A percentile compares a stretch with the other conserved stretches of the same genome.
phyloP scores from a whole-genome alignment of 2,113 vertebrate genomes.

The Atrichornis clamosus region DNA sequence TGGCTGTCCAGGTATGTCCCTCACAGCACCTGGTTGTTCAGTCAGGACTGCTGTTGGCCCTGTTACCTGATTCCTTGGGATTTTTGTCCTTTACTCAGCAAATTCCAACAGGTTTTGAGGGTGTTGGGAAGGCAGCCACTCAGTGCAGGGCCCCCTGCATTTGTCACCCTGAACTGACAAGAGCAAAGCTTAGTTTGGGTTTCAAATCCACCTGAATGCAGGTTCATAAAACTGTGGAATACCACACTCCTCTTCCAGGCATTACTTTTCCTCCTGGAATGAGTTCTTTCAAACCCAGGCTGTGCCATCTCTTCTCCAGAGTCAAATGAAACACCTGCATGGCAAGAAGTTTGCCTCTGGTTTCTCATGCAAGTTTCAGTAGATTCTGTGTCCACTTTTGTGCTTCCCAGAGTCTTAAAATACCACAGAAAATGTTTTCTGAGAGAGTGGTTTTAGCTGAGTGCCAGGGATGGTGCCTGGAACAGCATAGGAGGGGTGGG shows the following conservation, averaged over 20 bases:
- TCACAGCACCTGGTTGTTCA: accelerated
- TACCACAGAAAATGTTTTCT: neutral
- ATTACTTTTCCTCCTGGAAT: neutral
- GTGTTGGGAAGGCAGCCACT: neutral
- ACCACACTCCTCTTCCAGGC: neutral
- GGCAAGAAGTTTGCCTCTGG: neutral
- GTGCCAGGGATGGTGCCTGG: neutral
- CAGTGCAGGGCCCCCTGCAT: accelerated
- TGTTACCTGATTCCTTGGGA: accelerated
- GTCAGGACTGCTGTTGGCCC: neutral
- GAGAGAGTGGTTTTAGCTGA: neutral
- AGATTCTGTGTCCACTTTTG: neutral
- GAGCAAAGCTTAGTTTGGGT: neutral
- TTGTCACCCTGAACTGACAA: neutral
- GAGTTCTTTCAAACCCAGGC: neutral
- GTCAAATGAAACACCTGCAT: neutral
- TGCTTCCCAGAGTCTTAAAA: neutral
- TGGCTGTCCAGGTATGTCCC: slow-evolving; percentile 83
- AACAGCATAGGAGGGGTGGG: neutral
- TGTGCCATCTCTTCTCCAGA: neutral
- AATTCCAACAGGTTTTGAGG: accelerated
- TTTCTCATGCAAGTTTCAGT: neutral
- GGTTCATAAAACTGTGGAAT: neutral
- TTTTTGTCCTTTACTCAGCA: neutral
- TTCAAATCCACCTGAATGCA: neutral